These are phyloP conservation scores for Dipodomys stephensi DNA, from an alignment of 2,113 vertebrate genomes.

Conservation along the genomic window DNA sequence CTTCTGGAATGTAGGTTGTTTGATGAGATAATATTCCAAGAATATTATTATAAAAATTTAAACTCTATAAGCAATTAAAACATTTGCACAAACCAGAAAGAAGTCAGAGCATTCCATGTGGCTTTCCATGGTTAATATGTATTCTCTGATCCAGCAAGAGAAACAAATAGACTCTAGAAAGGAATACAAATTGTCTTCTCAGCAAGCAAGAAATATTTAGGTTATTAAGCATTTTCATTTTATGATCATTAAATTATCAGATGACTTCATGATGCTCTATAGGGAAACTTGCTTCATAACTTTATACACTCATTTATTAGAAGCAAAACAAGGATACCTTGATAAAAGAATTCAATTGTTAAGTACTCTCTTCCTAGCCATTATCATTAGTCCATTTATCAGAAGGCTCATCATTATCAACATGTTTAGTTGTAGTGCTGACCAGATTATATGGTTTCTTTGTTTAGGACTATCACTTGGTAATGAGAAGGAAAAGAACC, in stretches of 20 bases:
- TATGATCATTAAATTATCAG: conserved; percentile 19
- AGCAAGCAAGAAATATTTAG: background rate
- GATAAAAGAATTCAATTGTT: background rate
- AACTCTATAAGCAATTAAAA: background rate
- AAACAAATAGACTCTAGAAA: background rate
- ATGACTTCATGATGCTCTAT: background rate
- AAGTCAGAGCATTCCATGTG: background rate
- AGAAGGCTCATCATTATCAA: background rate
- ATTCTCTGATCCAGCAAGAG: background rate
- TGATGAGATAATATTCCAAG: background rate
- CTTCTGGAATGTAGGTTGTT: background rate
- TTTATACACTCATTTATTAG: background rate
- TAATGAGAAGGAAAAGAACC: background rate
- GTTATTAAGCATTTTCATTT: conserved; percentile 33
- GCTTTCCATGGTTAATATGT: background rate
- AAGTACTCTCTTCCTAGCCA: background rate
- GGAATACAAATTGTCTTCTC: conserved; percentile 7
- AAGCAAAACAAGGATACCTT: conserved; percentile 38
- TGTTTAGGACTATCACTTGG: background rate
- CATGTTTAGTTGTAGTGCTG: conserved; percentile 9
- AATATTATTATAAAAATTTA: background rate
- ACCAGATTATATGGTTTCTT: background rate
- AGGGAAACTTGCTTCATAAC: conserved; percentile 40
- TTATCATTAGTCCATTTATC: conserved; percentile 26
- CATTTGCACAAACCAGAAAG: background rate